Evolutionary conservation across 2,797 vertebrate species (phyloP), one percentile per base, ranked within the genome.

Genomic region (Luscinia luscinia): DNA sequence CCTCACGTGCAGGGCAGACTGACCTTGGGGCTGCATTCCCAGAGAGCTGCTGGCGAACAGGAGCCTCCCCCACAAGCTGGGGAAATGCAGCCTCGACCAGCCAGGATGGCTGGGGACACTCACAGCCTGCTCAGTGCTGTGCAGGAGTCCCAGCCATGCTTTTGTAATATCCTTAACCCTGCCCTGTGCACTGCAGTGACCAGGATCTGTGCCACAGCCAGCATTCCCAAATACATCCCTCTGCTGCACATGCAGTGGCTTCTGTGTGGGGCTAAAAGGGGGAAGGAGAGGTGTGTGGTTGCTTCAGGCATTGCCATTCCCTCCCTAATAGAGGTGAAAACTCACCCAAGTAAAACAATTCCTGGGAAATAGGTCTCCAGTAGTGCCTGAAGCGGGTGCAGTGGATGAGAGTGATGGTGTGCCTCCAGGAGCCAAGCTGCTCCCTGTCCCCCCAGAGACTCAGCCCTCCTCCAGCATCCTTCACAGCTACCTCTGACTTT

Each of bases 401-500:
- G 58, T 21, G 84, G 57, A 32, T 51, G 63, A 66, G 32, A 57
- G 46, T 0, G 22, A 36, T 45, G 46, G 17, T 58, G 38, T 34
- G 46, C 40, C 61, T 55, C 70, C 62, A 61, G 70, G n/a, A 89
- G 28, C 75, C 72, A 80, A 40, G 48, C 57, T 92, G 68, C 68
- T 92, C 45, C 48, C 59, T 67, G 38, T 22, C 19, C 61, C 59
- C 76, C 63, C 62, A 41, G 68, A 68, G 26, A 17, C 22, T 41
- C 79, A 43, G 38, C 19, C 58, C 69, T 83, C 72, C 72, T 95
- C 85, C 83, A 85, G 88, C 77, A 94, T 84, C 81, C 64, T 90
- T 63, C 84, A 62, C 75, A 69, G 74, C 59, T 76, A 79, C 86
- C 82, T 91, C 90, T 76, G 81, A 90, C 90, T 96, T 95, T 84